phyloP scores from a whole-genome alignment of 2,797 vertebrate genomes.

The Microctenopoma lineatum region DNA sequence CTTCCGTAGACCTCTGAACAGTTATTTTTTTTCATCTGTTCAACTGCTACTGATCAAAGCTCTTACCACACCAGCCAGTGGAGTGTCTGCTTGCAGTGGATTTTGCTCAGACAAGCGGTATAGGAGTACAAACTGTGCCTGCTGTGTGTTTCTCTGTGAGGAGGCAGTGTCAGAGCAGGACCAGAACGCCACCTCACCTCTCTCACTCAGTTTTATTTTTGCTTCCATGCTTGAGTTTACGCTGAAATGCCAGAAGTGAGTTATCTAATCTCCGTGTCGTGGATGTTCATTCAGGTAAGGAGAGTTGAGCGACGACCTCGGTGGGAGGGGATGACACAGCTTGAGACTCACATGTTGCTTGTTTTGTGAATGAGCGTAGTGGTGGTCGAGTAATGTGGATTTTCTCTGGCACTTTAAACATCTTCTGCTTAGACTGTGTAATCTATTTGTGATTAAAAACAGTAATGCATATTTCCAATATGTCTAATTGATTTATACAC shows the following conservation, averaged over 20 bases:
- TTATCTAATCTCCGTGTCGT: conserved; percentile 64
- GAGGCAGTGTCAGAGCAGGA: conserved; percentile 30
- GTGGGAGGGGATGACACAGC: conserved; percentile 3
- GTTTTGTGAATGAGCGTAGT: conserved; percentile 41
- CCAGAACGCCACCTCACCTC: conserved; percentile 27
- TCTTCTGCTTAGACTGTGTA: conserved; percentile 8
- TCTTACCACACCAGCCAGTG: conserved; percentile 31
- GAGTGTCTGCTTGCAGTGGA: conserved; percentile 58
- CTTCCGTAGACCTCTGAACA: conserved; percentile 33
- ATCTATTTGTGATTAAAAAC: conserved; percentile 10
- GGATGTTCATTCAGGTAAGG: conserved; percentile 83
- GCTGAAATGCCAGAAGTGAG: conserved; percentile 84
- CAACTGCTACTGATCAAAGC: conserved; percentile 26
- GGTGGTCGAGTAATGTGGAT: conserved; percentile 1
- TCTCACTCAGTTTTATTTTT: conserved; percentile 43
- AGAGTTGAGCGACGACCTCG: conserved; percentile 11
- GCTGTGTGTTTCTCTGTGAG: conserved; percentile 26
- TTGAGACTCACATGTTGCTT: conserved; percentile 58
- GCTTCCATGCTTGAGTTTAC: conserved; percentile 61
- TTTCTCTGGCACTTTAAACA: conserved; percentile 14
- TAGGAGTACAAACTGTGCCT: conserved; percentile 51
- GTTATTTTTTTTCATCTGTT: neutral
- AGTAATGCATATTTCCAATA: conserved; percentile 1
- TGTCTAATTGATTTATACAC: conserved; percentile 21
- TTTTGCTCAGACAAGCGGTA: conserved; percentile 45